A percentile compares a stretch with the other conserved stretches of the same genome.
These are phyloP conservation scores for Rhagoletis pomonella DNA, from an alignment of 1,140 invertebrate species.

Conservation along the genomic window DNA sequence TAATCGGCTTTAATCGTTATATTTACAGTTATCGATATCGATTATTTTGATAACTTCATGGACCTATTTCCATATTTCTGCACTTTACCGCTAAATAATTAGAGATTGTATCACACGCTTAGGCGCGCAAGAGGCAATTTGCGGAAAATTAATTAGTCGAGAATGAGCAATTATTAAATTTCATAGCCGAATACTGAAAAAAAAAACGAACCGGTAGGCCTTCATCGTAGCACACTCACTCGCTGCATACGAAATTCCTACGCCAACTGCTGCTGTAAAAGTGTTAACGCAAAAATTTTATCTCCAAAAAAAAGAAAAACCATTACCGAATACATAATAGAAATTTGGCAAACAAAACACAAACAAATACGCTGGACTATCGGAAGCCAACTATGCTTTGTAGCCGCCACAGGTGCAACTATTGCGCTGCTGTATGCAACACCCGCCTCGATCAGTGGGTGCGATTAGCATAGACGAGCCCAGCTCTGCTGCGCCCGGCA, in stretches of 20 bases:
- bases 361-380: neutral
- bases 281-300: constrained; percentile 1
- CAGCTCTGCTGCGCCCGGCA: neutral
- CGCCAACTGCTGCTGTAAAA: neutral
- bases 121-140: no score
- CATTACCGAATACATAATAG: neutral
- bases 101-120: no score
- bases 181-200: no score
- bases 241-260: neutral
- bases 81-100: no score
- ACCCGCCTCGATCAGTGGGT: constrained; percentile 49
- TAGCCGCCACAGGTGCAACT: neutral
- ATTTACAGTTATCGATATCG: no score
- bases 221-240: no score
- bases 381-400: neutral
- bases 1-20: no score
- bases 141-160: no score
- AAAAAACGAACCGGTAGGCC: no score
- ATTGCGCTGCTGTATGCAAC: constrained; percentile 33
- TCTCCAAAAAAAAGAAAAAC: neutral
- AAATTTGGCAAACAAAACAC: neutral
- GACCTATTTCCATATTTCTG: no score
- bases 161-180: no score
- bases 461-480: constrained; percentile 29
- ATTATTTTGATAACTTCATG: no score